phyloP scores from a whole-genome alignment of 2,797 vertebrate genomes.

The Takifugu rubripes region DNA sequence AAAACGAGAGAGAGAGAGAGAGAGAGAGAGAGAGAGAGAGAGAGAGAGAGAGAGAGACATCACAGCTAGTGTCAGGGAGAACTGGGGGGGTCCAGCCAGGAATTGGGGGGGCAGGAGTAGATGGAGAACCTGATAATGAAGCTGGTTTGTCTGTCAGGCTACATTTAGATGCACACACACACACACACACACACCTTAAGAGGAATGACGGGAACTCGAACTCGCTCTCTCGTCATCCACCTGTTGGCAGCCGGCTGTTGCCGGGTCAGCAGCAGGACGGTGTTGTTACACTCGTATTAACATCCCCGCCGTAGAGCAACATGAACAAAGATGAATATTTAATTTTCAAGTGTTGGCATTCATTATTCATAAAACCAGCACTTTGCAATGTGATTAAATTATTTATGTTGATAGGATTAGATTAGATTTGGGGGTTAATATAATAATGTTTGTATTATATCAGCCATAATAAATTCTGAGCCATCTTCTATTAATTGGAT shows the following conservation, averaged over 20 bases:
- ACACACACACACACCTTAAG: too few species aligned
- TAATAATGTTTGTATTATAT: constrained; percentile 76
- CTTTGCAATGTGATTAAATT: constrained; percentile 70
- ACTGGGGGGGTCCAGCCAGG: constrained; percentile 20
- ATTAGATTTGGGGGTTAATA: constrained; percentile 70
- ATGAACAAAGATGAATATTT: constrained; percentile 73
- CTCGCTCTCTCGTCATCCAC: too few species aligned
- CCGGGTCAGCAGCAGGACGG: background rate
- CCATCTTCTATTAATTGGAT: constrained; percentile 72
- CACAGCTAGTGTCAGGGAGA: constrained; percentile 61
- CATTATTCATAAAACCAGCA: constrained; percentile 72
- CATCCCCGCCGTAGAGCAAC: constrained; percentile 29
- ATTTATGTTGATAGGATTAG: constrained; percentile 77
- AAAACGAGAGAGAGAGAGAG: constrained; percentile 21
- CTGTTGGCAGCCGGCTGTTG: too few species aligned
- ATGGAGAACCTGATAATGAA: background rate
- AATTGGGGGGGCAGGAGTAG: constrained; percentile 40
- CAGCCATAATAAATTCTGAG: constrained; percentile 69
- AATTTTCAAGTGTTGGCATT: constrained; percentile 70
- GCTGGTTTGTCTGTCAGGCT: background rate
- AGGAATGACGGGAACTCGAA: too few species aligned
- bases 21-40: constrained; percentile 2
- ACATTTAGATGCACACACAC: too few species aligned
- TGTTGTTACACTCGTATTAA: background rate
- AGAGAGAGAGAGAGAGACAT: constrained; percentile 47